Conservation (phyloP, 2,797 vertebrate species). For the Sarcophilus harrisii region DNA sequence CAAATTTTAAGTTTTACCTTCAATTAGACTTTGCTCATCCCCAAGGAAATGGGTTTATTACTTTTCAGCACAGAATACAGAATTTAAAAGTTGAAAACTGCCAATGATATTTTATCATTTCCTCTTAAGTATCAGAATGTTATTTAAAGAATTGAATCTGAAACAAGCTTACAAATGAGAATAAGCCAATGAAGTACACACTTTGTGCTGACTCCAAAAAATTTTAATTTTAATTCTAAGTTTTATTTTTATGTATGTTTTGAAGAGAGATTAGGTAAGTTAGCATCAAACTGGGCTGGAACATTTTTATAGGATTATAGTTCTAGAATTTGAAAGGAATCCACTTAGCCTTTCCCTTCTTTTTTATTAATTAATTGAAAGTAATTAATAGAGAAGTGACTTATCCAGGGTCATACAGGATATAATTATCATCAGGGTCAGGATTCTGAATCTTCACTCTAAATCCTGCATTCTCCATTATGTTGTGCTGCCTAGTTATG, state of each 20-base stretch:
- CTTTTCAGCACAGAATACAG: background rate
- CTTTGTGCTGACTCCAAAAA: background rate
- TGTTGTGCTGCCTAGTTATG: background rate
- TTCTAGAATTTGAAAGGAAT: background rate
- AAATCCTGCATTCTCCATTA: background rate
- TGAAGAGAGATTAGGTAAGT: background rate
- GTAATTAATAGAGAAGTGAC: background rate
- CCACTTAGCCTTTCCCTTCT: background rate
- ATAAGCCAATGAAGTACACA: conserved; percentile 18
- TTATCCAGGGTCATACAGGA: background rate
- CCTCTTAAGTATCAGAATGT: conserved; percentile 38
- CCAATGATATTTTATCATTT: background rate
- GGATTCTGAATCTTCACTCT: background rate
- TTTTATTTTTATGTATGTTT: conserved; percentile 8
- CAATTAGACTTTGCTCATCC: background rate
- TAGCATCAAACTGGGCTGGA: background rate
- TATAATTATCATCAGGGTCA: background rate
- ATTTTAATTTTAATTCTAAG: background rate
- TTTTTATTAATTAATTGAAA: background rate
- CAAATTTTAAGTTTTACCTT: background rate
- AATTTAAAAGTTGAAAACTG: background rate
- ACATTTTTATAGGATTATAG: background rate
- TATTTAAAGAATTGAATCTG: conserved; percentile 22
- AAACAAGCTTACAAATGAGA: background rate
- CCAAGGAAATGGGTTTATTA: background rate